A percentile compares a stretch with the other conserved stretches of the same genome.
phyloP scores from a whole-genome alignment of 2,797 vertebrate genomes.

The Psittacula derbiana region DNA sequence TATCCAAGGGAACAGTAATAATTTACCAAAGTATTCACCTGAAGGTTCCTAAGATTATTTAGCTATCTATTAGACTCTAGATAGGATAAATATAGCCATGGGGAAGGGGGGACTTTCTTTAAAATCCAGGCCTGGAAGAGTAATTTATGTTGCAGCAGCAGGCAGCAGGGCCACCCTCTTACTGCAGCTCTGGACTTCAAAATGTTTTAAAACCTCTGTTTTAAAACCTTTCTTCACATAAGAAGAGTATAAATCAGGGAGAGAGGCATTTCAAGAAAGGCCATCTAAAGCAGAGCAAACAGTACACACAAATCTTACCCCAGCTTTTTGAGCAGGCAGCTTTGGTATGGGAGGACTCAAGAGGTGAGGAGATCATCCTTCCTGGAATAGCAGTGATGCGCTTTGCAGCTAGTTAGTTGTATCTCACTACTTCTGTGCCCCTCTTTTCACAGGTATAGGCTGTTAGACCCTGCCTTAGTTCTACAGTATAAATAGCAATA shows the following conservation, averaged over 20 bases:
- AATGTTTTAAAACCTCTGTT: neutral
- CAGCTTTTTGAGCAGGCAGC: neutral
- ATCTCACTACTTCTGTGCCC: neutral
- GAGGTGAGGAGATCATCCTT: neutral
- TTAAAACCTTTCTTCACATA: neutral
- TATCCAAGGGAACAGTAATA: neutral
- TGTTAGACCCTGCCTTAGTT: neutral
- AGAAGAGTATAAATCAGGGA: neutral
- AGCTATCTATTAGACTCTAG: neutral
- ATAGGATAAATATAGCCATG: neutral
- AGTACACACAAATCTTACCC: neutral
- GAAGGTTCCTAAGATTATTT: neutral
- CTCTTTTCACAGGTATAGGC: neutral
- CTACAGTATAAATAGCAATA: neutral
- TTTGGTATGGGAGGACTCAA: neutral
- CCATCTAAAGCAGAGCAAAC: neutral
- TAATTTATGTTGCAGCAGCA: neutral
- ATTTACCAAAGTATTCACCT: neutral
- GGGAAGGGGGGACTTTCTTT: neutral
- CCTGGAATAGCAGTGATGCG: neutral
- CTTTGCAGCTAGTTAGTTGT: neutral
- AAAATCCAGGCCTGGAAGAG: neutral
- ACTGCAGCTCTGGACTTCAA: neutral
- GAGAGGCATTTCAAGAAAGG: neutral
- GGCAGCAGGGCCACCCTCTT: neutral